A percentile compares a stretch with the other conserved stretches of the same genome.
phyloP scores from a whole-genome alignment of 2,888 invertebrate species.

The Chironomus tentans region DNA sequence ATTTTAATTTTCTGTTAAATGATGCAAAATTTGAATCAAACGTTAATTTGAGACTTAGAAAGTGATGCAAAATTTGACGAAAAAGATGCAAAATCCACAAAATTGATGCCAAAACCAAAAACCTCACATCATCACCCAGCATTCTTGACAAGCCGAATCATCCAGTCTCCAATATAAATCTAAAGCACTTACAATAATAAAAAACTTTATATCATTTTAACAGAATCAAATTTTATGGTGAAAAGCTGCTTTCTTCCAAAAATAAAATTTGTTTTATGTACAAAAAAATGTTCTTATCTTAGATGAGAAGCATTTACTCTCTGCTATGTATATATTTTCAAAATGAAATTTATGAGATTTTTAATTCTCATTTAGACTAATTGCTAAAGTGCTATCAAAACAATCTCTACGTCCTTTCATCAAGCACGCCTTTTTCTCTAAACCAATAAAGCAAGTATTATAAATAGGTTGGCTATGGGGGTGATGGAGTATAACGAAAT shows the following conservation, averaged over 20 bases:
- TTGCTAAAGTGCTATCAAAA: conserved; percentile 18
- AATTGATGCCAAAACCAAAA: no score
- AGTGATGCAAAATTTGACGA: no score
- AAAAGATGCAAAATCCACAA: no score
- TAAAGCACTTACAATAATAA: not conserved
- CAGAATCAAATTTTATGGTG: not conserved
- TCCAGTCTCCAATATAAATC: no score
- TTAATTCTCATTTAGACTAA: conserved; percentile 26
- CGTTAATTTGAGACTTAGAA: no score
- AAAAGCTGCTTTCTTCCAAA: not conserved
- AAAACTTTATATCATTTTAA: not conserved
- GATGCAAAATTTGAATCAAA: no score
- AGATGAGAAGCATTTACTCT: not conserved
- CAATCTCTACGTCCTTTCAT: not conserved
- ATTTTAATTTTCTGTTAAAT: no score
- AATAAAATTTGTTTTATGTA: no score
- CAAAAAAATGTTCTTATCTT: not conserved
- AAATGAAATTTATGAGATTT: conserved; percentile 18
- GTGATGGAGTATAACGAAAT: not conserved
- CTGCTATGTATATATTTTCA: not conserved
- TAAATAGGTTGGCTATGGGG: not conserved
- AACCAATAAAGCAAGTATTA: not conserved
- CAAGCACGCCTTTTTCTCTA: not conserved
- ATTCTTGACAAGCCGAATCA: no score
- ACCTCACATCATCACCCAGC: no score